Evolutionary conservation across 1,140 invertebrate species (phyloP), one percentile per base, ranked within the genome.

Genomic region (Hormaphis cornu): DNA sequence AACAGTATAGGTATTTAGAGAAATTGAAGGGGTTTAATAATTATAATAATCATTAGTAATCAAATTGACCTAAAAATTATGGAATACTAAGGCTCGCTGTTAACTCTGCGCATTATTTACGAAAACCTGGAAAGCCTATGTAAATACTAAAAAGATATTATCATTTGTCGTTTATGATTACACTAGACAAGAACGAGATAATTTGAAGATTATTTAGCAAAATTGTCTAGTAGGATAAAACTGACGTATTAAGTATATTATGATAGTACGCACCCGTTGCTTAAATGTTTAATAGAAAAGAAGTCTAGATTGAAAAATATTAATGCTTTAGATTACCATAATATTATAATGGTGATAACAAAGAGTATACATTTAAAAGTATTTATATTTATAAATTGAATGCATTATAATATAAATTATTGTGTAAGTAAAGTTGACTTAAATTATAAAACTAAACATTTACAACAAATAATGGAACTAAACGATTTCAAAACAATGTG

Each of bases 381-480:
- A 46, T 61, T 20, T 63, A 63, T 40, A 40, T 44, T 44, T 20
- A 63, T 63, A 44, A 44, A 20, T 30, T 46, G 24, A 28, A 44
- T 44, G 18, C 30, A 28, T 28, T n/a, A n/a, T n/a, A n/a, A 53
- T 53, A 59, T 61, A 61, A 28, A 63, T 63, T 63, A n/a, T n/a
- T n/a, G n/a, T n/a, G n/a, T n/a, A n/a, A 63, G 58, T 63, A 46
- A 46, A 63, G 44, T 63, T 28, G 8, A 63, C 40, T 63, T 63
- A 63, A 61, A 63, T 63, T 46, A 63, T 14, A 63, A 63, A 63
- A 63, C 40, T 46, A 63, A 63, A 63, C 40, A 63, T 28, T 63
- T 63, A 46, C 58, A 63, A 63, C 58, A 63, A 63, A 28, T 63
- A 63, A 63, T 63, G 58, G 58, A 63, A 63, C 58, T 63, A 63